Base-by-base conservation (phyloP, 1,140 invertebrate species). In the Amphibalanus amphitrite region DNA sequence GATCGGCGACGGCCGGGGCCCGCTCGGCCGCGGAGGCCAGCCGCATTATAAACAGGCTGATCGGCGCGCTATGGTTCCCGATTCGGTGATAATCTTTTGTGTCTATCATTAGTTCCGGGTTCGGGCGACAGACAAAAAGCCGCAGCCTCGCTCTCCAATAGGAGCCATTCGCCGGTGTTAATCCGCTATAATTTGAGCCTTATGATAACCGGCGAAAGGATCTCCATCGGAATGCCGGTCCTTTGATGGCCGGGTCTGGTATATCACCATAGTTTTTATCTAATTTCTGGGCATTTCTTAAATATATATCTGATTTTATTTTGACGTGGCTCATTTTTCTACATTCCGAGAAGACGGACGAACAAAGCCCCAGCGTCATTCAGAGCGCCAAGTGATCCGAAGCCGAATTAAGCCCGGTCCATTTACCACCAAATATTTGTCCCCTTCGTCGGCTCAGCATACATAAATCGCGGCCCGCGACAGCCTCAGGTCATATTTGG, bases 41-140 rank as follows among this genome's bases (percentile, higher is more conserved):
- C 6, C 38, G 38, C 38, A 38, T 38, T 38, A 38, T 38, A 38
- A 38, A 38, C 38, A 38, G 38, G 6, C 38, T 17, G 38, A 6
- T 38, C 38, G 6, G 38, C 38, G 6, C 38, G 38, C 6, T 17
- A 38, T 38, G 38, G 38, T 38, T 38, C 38, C 38, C 17, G 64
- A 65, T n/a, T 65, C 64, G 64, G 64, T 65, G 64, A 65, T 65
- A 65, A 65, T 65, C 64, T 65, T 65, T 65, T 65, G 64, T 65
- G 64, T n/a, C 23, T 26, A 26, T 65, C 64, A 65, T 65, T 65
- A 65, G 64, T 65, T 65, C 64, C 64, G 20, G 23, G 64, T n/a
- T n/a, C 64, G 64, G 26, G n/a, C 6, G 23, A 65, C 64, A 65
- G 23, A 65, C 64, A 65, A 65, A 26, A 65, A 23, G 64, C 20